Conservation (phyloP, 2,888 invertebrate species). For the Luffia ferchaultella region DNA sequence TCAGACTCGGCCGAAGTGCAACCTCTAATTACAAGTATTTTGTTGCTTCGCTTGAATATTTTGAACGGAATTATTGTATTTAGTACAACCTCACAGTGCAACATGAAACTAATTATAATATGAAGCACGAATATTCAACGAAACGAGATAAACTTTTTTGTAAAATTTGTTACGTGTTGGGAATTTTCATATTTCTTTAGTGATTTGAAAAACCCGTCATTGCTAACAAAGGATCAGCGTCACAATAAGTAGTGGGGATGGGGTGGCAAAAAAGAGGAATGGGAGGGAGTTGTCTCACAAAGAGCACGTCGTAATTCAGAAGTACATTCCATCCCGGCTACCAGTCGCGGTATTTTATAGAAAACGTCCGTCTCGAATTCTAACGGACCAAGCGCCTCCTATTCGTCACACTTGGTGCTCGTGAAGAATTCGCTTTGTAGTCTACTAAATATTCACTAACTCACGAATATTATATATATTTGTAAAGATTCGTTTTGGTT, state of each 20-base stretch:
- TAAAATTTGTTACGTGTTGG: too few species aligned
- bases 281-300: not conserved
- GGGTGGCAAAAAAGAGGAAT: not conserved
- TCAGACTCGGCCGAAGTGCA: too few species aligned
- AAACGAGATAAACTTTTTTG: too few species aligned
- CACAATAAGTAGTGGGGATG: not conserved
- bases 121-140: too few species aligned
- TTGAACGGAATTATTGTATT: too few species aligned
- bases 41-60: too few species aligned
- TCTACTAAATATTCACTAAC: too few species aligned
- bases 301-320: not conserved
- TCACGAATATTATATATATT: too few species aligned
- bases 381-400: not conserved
- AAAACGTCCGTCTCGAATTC: not conserved
- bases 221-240: not conserved
- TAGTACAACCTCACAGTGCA: too few species aligned
- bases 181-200: not conserved
- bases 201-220: not conserved
- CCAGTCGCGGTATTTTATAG: not conserved
- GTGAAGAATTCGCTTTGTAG: not conserved
- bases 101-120: too few species aligned
- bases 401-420: not conserved
- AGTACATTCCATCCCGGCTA: not conserved
- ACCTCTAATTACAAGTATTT: too few species aligned
- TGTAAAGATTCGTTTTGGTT: too few species aligned